Evolutionary conservation across 2,113 vertebrate genomes (phyloP), one percentile per base, ranked within the genome.

Genomic region (Clarias macrocephalus): DNA sequence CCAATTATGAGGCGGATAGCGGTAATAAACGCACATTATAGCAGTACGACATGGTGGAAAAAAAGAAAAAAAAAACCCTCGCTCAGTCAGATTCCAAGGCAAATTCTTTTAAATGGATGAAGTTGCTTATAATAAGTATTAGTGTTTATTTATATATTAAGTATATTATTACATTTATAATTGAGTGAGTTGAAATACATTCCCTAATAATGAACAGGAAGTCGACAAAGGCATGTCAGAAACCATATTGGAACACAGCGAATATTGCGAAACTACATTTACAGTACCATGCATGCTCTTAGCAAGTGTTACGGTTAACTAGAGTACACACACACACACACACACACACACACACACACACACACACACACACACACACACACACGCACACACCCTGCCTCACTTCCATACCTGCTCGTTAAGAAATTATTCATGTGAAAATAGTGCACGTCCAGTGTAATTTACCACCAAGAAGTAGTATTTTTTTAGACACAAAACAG

Each of bases 401-500:
- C 79, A 62, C 79, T 37, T 30, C 23, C 30, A 89, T 73, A 80
- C 80, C 54, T 59, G 86, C 84, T n/a, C 79, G 75, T 75, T 65
- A 88, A 87, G 91, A 88, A 91, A 92, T 91, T 52, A 56, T 81
- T 86, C 56, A 88, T 28, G 92, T 90, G 91, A 94, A 92, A 94
- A 94, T 93, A 94, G 91, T 94, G 94, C 90, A 86, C 84, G 33
- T 84, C 91, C 88, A 88, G 89, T 94, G 93, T 86, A 88, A 86
- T 89, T 91, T 92, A 92, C 60, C 90, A 68, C 65, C 54, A 59
- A 70, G 30, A 59, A 70, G 65, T 88, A 82, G 82, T 86, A 77
- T 48, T 48, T 48, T 56, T 80, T 89, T n/a, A 84, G 92, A 92
- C 92, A 91, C 83, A 92, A 90, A 91, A 62, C 30, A 82, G 83